Evolutionary conservation across 92 coral and sea anemone species (phyloP), one percentile per base, ranked within the genome.

Genomic region (Palythoa caribaeorum): DNA sequence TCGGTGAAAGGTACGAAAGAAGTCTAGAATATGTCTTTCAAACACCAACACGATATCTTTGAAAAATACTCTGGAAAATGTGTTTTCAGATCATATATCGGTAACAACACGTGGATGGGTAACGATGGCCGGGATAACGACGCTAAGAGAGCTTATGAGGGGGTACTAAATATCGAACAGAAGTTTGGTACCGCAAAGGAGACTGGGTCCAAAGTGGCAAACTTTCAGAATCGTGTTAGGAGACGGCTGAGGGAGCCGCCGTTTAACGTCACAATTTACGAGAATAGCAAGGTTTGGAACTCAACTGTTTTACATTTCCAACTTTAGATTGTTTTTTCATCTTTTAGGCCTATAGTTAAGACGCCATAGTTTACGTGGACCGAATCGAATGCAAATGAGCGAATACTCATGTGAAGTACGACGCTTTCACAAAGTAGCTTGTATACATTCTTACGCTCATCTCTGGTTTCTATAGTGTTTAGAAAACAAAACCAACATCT

Each of bases 51-150:
- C 28, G 28, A 28, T 28, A 0, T 28, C 28, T 28, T 28, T 28
- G 28, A 28, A 28, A 28, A 28, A 28, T 28, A 28, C 28, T 28
- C 28, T 28, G 28, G 28, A 28, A 28, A 28, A 44, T 44, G 4
- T 37, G 5, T 88, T 9, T 14, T 75, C 84, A 93, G 96, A 75
- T 93, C 96, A 6, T 93, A 93, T 71, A 93, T 93, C 65, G 96
- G 96, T 38, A 93, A 93, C 72, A 93, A 93, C 84, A 93, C 96
- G 19, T 93, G 96, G 96, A 93, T 93, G 96, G 88, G 76, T 8
- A 71, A 83, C 77, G 86, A 89, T 38, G 92, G 90, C 1, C 90
- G 95, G 28, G 95, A 94, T 53, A 85, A 86, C 62, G 95, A 94
- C 76, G 95, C 95, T 15, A 94, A 92, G 90, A 88, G 90, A 55